phyloP scores from a whole-genome alignment of 35 echinoderm and acorn worm genomes.

The Patiria miniata region DNA sequence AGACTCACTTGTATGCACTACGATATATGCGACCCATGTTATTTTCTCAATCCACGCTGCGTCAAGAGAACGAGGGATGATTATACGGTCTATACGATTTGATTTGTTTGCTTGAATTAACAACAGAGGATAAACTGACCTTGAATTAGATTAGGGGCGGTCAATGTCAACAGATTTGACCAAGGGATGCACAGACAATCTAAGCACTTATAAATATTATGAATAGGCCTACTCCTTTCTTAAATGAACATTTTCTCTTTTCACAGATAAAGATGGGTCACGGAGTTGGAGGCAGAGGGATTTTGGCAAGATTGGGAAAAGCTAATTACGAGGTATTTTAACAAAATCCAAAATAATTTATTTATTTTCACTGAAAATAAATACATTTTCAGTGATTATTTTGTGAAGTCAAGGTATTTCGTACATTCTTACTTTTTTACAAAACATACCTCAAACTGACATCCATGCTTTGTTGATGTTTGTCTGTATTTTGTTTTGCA shows the following conservation, averaged over 20 bases:
- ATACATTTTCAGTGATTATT: background rate
- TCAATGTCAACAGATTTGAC: no score
- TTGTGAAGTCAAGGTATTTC: background rate
- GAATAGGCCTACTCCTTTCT: no score
- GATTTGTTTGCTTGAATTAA: no score
- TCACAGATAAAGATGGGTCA: background rate
- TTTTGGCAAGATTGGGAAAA: background rate
- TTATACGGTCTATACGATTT: no score
- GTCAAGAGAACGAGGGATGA: no score
- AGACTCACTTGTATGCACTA: no score
- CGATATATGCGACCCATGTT: no score
- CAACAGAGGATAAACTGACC: no score
- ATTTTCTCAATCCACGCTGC: no score
- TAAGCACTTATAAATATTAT: no score
- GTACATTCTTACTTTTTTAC: background rate
- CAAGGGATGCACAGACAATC: no score
- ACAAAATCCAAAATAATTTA: background rate
- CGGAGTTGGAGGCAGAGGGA: slow-evolving; percentile 1
- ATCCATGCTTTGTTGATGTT: background rate
- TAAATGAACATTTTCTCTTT: background rate
- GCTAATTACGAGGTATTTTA: slow-evolving; percentile 3
- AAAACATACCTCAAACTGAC: background rate
- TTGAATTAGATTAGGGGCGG: no score
- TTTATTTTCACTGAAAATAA: background rate
- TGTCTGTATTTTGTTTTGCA: background rate